Conservation (phyloP, 2,113 vertebrate species). For the Gallinago jamesoni region DNA sequence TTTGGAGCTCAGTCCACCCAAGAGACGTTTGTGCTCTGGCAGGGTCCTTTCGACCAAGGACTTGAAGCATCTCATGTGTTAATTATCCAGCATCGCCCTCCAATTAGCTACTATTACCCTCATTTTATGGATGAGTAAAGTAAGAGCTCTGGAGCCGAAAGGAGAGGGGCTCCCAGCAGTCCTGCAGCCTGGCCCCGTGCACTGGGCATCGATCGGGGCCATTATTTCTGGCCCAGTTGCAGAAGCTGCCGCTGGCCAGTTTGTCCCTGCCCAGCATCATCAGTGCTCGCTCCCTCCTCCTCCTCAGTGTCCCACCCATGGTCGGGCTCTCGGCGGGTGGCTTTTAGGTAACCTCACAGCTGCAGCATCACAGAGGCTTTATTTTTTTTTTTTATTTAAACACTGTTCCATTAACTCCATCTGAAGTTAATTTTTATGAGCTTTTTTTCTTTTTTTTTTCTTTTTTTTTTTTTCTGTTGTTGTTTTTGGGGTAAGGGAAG, state of each 20-base stretch:
- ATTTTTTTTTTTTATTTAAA: background rate
- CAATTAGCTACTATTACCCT: constrained; percentile 52
- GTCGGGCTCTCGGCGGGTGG: rapidly evolving
- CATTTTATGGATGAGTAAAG: constrained; percentile 63
- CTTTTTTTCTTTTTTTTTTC: background rate
- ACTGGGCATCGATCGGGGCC: background rate
- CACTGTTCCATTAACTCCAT: background rate
- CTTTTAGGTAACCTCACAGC: background rate
- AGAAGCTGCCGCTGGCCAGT: background rate
- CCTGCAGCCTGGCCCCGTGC: background rate
- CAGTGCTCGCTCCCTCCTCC: background rate
- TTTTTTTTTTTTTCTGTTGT: background rate
- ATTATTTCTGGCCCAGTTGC: constrained; percentile 24
- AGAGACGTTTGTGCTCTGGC: background rate
- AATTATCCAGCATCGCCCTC: background rate
- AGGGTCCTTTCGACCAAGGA: rapidly evolving
- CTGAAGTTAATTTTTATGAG: constrained; percentile 22
- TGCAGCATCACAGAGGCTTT: background rate
- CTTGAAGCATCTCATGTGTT: background rate
- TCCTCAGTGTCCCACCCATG: rapidly evolving
- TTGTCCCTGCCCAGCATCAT: background rate
- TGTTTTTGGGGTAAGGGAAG: background rate
- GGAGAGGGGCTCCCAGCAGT: background rate
- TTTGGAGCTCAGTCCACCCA: background rate
- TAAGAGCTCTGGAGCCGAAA: background rate